Conservation (phyloP, 2,888 invertebrate species). For the Sarcophaga variegata region DNA sequence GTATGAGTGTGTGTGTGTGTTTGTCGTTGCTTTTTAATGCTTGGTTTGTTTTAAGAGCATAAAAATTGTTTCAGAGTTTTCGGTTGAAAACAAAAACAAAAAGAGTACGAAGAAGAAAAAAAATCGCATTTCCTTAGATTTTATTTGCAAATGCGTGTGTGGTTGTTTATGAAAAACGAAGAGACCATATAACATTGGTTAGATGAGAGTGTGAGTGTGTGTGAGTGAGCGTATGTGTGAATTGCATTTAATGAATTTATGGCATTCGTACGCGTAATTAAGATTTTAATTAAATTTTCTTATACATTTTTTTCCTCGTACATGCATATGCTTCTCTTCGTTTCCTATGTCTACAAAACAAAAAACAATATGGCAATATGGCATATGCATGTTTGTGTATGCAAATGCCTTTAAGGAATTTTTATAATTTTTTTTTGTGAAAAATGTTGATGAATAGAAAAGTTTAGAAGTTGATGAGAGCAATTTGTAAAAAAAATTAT, state of each 20-base stretch:
- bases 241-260: conserved; percentile 81
- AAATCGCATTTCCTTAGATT: conserved; percentile 52
- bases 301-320: conserved; percentile 55
- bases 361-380: neutral
- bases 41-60: conserved; percentile 34
- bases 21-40: conserved; percentile 23
- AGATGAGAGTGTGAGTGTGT: neutral
- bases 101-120: neutral
- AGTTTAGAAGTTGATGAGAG: neutral
- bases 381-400: neutral
- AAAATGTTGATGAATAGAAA: conserved; percentile 37
- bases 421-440: neutral
- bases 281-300: conserved; percentile 80
- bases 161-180: conserved; percentile 17
- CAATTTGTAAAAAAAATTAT: neutral
- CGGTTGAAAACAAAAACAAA: conserved; percentile 21
- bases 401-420: neutral
- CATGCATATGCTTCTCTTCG: neutral
- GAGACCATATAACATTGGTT: conserved; percentile 58
- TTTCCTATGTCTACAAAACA: neutral
- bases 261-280: conserved; percentile 79
- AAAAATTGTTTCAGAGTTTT: neutral
- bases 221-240: conserved; percentile 71
- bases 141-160: conserved; percentile 9
- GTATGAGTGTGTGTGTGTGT: conserved; percentile 18